phyloP scores from a whole-genome alignment of 2,888 invertebrate species.

The Caenorhabditis imperialis region DNA sequence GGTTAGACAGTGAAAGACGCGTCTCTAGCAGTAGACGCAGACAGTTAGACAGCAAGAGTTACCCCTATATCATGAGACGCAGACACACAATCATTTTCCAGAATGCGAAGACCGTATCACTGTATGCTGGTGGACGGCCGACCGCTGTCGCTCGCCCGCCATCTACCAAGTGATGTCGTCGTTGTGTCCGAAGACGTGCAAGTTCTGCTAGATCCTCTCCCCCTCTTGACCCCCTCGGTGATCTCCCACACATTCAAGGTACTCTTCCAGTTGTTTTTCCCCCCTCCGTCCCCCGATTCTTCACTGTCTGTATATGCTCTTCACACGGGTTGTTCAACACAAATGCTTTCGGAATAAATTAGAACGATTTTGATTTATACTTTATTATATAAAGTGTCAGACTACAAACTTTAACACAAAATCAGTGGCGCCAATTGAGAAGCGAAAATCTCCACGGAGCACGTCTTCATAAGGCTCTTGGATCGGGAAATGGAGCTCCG shows the following conservation, averaged over 20 bases:
- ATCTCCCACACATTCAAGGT: constrained; percentile 47
- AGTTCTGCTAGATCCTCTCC: constrained; percentile 67
- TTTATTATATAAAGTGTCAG: neutral
- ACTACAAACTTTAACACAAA: constrained; percentile 30
- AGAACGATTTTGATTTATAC: neutral
- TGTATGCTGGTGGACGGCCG: constrained; percentile 78
- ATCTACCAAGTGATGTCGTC: constrained; percentile 76
- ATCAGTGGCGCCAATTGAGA: constrained; percentile 12
- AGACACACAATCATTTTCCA: no score
- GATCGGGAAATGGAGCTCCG: constrained; percentile 12
- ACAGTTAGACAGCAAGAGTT: no score
- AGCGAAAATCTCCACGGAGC: constrained; percentile 25
- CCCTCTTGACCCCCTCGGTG: constrained; percentile 11
- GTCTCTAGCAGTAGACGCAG: no score
- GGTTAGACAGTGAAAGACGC: no score
- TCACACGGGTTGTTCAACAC: constrained; percentile 30
- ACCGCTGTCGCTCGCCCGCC: constrained; percentile 74
- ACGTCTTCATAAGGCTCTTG: constrained; percentile 11
- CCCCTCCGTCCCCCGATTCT: constrained; percentile 4
- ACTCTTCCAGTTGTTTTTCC: constrained; percentile 21
- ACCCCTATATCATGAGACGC: no score
- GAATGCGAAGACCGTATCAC: constrained; percentile 77
- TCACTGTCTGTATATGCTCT: constrained; percentile 12
- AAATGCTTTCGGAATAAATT: constrained; percentile 40
- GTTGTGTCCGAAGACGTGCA: constrained; percentile 76